Evolutionary conservation across 2,797 vertebrate species (phyloP).

Genomic region (Characodon lateralis): DNA sequence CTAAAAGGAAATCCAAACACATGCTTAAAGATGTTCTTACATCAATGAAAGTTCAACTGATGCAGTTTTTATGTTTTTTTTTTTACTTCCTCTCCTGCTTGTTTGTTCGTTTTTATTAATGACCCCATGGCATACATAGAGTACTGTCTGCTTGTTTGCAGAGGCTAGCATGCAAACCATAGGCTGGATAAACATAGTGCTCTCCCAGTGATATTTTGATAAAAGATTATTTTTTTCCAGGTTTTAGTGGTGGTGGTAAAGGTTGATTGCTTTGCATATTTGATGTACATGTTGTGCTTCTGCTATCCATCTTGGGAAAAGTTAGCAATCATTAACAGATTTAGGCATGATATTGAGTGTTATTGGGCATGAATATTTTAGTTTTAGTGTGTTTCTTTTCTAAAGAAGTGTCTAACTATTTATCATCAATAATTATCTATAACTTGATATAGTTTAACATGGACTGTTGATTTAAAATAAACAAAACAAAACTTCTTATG

Average conservation of each 20-base stretch:
- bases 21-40: not conserved
- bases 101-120: not conserved
- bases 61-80: not conserved
- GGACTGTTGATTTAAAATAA: not conserved
- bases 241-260: not conserved
- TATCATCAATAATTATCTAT: not conserved
- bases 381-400: not conserved
- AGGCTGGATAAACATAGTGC: not conserved
- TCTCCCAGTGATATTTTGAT: not conserved
- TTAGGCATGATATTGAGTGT: too few relatives aligned
- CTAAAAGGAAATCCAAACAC: too few relatives aligned
- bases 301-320: not conserved
- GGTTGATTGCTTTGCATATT: not conserved
- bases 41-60: not conserved
- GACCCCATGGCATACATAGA: not conserved
- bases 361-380: not conserved
- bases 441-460: not conserved
- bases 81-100: too few relatives aligned
- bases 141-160: not conserved
- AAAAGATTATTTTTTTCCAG: not conserved
- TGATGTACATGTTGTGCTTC: not conserved
- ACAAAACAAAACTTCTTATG: too few relatives aligned
- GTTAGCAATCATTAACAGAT: constrained; percentile 1
- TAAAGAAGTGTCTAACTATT: too few relatives aligned
- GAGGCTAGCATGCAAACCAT: not conserved